Evolutionary conservation across 2,888 invertebrate genomes (phyloP), one percentile per base, ranked within the genome.

Genomic region (Sinodicranocentrus sp.): DNA sequence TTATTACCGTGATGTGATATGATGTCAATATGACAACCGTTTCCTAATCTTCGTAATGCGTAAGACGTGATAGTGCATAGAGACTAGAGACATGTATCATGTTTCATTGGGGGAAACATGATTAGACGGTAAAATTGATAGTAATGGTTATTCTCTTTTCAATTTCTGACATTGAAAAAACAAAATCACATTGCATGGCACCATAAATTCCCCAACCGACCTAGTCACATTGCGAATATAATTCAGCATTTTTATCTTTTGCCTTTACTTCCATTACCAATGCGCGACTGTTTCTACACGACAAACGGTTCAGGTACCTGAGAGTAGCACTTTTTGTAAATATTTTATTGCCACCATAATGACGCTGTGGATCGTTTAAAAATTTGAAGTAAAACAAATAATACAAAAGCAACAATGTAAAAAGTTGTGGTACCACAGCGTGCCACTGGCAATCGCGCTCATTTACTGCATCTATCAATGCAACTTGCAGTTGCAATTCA

Each of bases 341-440:
- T n/a, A n/a, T 63, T 61, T 61, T 61, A 61, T 61, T 61, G 17
- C 33, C n/a, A 8, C 1, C 19, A 8, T 33, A 61, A 61, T 61
- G 61, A 17, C 15, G 15, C 61, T 61, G 23, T 33, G 33, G 33
- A 33, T 13, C 26, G 33, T 61, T 61, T 61, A 48, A 61, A 61
- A 61, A 33, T 26, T 33, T 61, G 17, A 17, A 61, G 33, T 10
- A 59, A 59, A 59, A 25, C 25, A 59, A 23, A 25, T 59, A 23
- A 19, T 59, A 59, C 1, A 10, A 61, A 61, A 59, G 28, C 33
- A 21, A 71, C 25, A 33, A 48, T 10, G 52, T 8, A 48, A n/a
- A 71, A 39, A 71, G n/a, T 52, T 5, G 71, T 54, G 57, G 71
- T 71, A 71, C 71, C 71, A 71, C 71, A 54, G 19, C 71, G 71